These are phyloP conservation scores for Serrognathus titanus DNA, from an alignment of 2,888 invertebrate species.

Conservation along the genomic window DNA sequence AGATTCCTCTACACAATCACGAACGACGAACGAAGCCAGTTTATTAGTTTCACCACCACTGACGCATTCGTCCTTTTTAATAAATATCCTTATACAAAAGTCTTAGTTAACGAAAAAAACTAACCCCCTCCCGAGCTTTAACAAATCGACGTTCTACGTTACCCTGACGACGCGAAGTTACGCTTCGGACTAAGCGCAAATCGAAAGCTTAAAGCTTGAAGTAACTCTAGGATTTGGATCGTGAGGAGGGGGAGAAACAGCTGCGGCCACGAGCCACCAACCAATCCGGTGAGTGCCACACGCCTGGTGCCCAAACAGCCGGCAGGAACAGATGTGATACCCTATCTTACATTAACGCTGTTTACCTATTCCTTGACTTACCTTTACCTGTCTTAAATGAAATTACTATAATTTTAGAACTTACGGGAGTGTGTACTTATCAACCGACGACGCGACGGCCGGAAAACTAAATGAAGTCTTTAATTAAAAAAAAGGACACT, in stretches of 20 bases:
- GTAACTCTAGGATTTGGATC: conserved; percentile 28
- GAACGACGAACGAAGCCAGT: conserved; percentile 9
- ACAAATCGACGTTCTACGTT: background rate
- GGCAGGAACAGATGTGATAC: conserved; percentile 45
- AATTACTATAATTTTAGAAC: background rate
- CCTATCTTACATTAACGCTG: conserved; percentile 35
- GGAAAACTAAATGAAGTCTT: too few species aligned
- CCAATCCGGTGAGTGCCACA: conserved; percentile 58
- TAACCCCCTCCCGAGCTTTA: background rate
- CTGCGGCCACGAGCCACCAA: conserved; percentile 54
- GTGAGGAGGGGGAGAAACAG: conserved; percentile 38
- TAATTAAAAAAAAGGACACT: too few species aligned
- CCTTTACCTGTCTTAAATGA: conserved; percentile 7
- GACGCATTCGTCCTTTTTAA: conserved; percentile 5
- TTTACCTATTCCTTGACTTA: conserved; percentile 11
- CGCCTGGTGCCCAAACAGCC: conserved; percentile 55
- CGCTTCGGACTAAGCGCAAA: conserved; percentile 26
- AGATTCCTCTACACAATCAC: conserved; percentile 16
- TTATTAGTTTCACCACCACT: background rate
- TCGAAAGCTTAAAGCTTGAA: conserved; percentile 33
- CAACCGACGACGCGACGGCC: too few species aligned
- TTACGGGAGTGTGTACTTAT: background rate
- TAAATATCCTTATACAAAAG: conserved; percentile 14
- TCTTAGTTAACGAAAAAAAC: too few species aligned
- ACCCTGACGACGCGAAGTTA: conserved; percentile 4